Base-by-base conservation (phyloP, 2,113 vertebrate genomes). In the Ctenomys sociabilis region DNA sequence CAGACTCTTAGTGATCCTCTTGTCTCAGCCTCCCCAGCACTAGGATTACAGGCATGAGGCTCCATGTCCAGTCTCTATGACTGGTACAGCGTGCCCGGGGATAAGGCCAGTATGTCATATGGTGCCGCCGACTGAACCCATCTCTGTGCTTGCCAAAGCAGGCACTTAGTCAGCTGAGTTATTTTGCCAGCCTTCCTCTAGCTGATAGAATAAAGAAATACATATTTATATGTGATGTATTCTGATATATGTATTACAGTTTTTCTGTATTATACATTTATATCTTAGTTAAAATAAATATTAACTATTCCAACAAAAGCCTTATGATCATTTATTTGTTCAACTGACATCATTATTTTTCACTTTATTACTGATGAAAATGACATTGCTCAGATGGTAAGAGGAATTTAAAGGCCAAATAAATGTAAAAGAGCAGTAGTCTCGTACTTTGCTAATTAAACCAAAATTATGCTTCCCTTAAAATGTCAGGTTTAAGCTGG, bases 391-490 rank as follows among this genome's bases (percentile, higher is more conserved):
- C 37, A 35, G 43, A 66, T 57, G 4, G 16, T n/a, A 75, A 32
- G n/a, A 96, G 3, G 30, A 88, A 85, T 93, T 63, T 12, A 7
- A 83, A 91, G 85, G 78, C 83, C 19, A 91, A 91, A 81, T 22
- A 4, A 78, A 66, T 59, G 28, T 57, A 43, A 73, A 85, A 49
- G 13, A 73, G 1, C 22, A 43, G n/a, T 68, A 59, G 4, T 63
- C 5, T 72, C 54, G 2, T 4, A 61, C n/a, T 45, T 61, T n/a
- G 75, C 35, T 57, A 86, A 81, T 28, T 49, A 1, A 78, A 10
- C 37, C 7, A n/a, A 66, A 28, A 81, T n/a, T 81, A 1, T 59
- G 16, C 70, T 94, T 70, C 54, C 72, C 85, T 49, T 75, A 52
- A 87, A 68, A 84, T 37, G 1, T 78, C 90, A 35, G 0, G 37